These are phyloP conservation scores for Myiozetetes cayanensis DNA, from an alignment of 2,113 vertebrate species.

Conservation along the genomic window DNA sequence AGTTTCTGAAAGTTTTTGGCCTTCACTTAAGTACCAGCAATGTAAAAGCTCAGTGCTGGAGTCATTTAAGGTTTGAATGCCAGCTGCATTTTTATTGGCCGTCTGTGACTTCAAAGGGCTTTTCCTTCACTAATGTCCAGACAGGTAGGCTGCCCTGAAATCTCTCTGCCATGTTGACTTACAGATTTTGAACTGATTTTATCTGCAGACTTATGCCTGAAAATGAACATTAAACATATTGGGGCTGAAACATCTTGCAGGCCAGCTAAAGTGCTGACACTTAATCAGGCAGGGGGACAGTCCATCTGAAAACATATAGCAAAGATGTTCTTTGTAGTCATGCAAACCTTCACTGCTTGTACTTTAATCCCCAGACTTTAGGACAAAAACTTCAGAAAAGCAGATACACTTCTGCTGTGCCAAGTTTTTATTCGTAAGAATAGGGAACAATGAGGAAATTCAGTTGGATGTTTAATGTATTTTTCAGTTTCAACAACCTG, in stretches of 20 bases:
- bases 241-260: not conserved
- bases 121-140: conserved; percentile 54
- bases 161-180: conserved; percentile 60
- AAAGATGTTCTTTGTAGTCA: conserved; percentile 36
- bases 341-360: not conserved
- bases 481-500: conserved; percentile 47
- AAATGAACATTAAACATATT: conserved; percentile 16
- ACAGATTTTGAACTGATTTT: conserved; percentile 40
- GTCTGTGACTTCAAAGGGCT: conserved; percentile 79
- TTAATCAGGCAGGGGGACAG: conserved; percentile 27
- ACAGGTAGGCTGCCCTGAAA: conserved; percentile 67
- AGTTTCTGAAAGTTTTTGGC: conserved; percentile 46
- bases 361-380: conserved; percentile 37
- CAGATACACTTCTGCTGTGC: conserved; percentile 16
- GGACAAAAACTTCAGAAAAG: conserved; percentile 45
- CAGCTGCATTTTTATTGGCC: conserved; percentile 83
- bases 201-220: conserved; percentile 33
- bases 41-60: conserved; percentile 72
- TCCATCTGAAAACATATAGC: conserved; percentile 40
- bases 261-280: conserved; percentile 24
- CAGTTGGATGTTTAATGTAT: conserved; percentile 55
- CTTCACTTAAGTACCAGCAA: conserved; percentile 27
- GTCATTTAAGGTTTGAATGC: conserved; percentile 65
- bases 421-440: conserved; percentile 53
- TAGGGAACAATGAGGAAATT: conserved; percentile 54